Base-by-base conservation (phyloP, 2,797 vertebrate genomes). In the Anguilla anguilla region DNA sequence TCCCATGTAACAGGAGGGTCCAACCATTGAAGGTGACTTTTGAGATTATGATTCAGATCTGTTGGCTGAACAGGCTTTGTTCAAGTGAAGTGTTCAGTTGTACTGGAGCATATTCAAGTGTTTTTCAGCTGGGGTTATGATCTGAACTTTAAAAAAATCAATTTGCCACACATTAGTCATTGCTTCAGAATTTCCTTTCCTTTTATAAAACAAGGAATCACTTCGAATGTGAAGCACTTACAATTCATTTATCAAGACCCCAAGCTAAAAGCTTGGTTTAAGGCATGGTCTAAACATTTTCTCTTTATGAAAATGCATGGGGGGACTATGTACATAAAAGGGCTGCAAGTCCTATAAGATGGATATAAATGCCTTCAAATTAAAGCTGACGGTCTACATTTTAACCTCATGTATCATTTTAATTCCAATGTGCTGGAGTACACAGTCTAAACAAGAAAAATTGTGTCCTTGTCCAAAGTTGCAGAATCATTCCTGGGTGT, bases 31-130 rank as follows among this genome's bases (percentile, higher is more conserved):
- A 77, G 72, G 72, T 35, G 31, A 77, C 72, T 43, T 77, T 35
- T 39, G 72, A 77, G 72, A 77, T 77, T 17, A 77, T 77, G 72
- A 77, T 77, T 77, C 72, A 77, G 31, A 77, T 39, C 31, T 77
- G 72, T 43, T 77, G 31, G 39, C 35, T 35, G 31, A 74, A 28
- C 64, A 25, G 64, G 22, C 64, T 28, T 25, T 67, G 64, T 28
- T 67, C 64, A 57, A 67, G 22, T 77, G 72, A 77, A 77, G 72
- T 57, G 55, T 57, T 57, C 72, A 39, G 35, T 77, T 77, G 72
- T 43, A 10, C 39, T 39, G 15, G 31, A 35, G 72, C 72, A 25
- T 77, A 77, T 77, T 77, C 72, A 43, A 77, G 13, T 43, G 35
- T 39, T 77, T 77, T 43, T 77, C 72, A 77, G 39, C 35, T 5